phyloP scores from a whole-genome alignment of 1,140 invertebrate genomes.

The Magallana angulata region DNA sequence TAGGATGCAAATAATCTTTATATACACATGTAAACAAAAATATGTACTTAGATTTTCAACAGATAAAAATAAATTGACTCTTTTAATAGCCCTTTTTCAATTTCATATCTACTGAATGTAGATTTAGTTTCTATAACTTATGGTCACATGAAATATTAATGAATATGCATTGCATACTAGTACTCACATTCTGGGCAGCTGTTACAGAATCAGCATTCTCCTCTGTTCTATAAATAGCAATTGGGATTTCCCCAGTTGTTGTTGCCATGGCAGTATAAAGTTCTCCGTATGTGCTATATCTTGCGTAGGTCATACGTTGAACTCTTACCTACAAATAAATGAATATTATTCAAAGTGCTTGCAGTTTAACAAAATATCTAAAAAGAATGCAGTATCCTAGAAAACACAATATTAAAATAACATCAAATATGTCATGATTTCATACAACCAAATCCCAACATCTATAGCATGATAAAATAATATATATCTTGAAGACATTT shows the following conservation, averaged over 20 bases:
- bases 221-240: slow-evolving; percentile 76
- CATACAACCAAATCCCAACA: no score
- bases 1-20: no score
- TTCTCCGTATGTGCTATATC: slow-evolving; percentile 71
- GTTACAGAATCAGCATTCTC: background rate
- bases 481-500: no score
- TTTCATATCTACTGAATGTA: no score
- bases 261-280: slow-evolving; percentile 71
- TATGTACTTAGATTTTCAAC: no score
- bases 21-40: no score
- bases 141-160: background rate
- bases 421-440: no score
- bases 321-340: slow-evolving; percentile 68
- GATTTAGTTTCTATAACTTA: background rate
- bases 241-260: slow-evolving; percentile 75
- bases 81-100: no score
- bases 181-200: background rate
- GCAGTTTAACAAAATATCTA: no score
- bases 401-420: no score
- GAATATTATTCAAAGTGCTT: background rate
- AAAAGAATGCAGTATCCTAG: no score
- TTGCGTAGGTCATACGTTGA: slow-evolving; percentile 64
- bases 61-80: background rate
- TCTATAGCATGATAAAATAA: no score
- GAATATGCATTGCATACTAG: background rate